Conservation (phyloP, 2,113 vertebrate genomes). For the Ahaetulla prasina region DNA sequence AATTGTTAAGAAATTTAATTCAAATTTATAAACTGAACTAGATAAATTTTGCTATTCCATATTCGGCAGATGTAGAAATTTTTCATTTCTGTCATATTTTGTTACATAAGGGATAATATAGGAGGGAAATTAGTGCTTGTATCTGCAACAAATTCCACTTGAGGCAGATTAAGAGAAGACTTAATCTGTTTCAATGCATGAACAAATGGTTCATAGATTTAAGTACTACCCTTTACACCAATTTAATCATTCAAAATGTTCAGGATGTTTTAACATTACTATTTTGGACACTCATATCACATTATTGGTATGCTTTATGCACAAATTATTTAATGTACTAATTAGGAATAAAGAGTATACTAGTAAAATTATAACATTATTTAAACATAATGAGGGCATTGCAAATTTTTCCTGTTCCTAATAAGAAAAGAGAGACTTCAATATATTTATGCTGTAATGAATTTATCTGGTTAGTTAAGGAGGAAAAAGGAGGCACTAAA, state of each 20-base stretch:
- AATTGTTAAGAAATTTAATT: conserved; percentile 22
- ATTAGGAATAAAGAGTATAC: neutral
- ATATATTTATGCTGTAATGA: conserved; percentile 42
- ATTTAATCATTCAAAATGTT: neutral
- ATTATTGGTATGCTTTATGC: conserved; percentile 8
- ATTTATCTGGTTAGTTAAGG: conserved; percentile 62
- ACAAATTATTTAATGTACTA: conserved; percentile 17
- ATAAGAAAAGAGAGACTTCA: conserved; percentile 45
- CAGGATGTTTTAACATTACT: neutral
- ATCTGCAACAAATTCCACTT: conserved; percentile 33
- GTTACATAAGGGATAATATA: conserved; percentile 58
- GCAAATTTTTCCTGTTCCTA: accelerated
- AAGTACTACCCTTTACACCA: neutral
- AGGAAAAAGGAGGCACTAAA: conserved; percentile 80
- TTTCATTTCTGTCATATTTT: conserved; percentile 30
- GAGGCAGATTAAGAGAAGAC: neutral
- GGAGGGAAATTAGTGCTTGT: conserved; percentile 42
- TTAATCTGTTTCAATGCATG: neutral
- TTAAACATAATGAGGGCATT: accelerated
- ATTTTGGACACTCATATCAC: neutral
- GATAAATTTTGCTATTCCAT: conserved; percentile 35
- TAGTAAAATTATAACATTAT: conserved; percentile 16
- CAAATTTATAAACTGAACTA: conserved; percentile 32
- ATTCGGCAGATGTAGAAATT: conserved; percentile 31
- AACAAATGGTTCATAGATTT: conserved; percentile 2